Evolutionary conservation across 2,888 invertebrate species (phyloP).

Genomic region (Crioceris asparagi): DNA sequence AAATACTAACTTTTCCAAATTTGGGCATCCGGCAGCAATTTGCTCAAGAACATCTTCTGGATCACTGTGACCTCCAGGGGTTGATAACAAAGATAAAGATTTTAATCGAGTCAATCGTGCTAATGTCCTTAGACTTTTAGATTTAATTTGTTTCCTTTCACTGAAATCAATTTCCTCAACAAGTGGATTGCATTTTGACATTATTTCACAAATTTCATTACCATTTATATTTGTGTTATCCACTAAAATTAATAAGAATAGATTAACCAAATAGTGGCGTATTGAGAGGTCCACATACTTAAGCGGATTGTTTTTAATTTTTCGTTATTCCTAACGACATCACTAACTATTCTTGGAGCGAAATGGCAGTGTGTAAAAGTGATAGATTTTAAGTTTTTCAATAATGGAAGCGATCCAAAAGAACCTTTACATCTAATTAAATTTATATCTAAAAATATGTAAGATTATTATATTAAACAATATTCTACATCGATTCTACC

Average conservation of each 20-base stretch:
- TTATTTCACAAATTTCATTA: constrained; percentile 26
- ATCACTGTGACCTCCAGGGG: constrained; percentile 24
- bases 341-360: constrained; percentile 22
- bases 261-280: background rate
- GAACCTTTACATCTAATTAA: constrained; percentile 25
- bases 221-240: constrained; percentile 26
- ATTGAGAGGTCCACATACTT: constrained; percentile 17
- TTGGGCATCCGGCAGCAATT: constrained; percentile 26
- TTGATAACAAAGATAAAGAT: constrained; percentile 22
- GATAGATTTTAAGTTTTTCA: constrained; percentile 21
- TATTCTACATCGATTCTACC: constrained; percentile 16
- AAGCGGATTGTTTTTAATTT: constrained; percentile 21
- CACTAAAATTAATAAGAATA: constrained; percentile 16
- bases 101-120: constrained; percentile 25
- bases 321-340: constrained; percentile 23
- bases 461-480: background rate
- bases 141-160: constrained; percentile 23
- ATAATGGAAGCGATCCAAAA: constrained; percentile 21
- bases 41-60: constrained; percentile 28
- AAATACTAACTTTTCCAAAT: constrained; percentile 26
- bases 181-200: constrained; percentile 22
- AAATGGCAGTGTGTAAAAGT: constrained; percentile 23
- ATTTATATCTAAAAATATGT: constrained; percentile 20
- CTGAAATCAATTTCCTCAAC: constrained; percentile 24
- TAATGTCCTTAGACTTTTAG: constrained; percentile 24